Conservation (phyloP, 2,888 invertebrate genomes). For the Ramazzottius varieornatus region DNA sequence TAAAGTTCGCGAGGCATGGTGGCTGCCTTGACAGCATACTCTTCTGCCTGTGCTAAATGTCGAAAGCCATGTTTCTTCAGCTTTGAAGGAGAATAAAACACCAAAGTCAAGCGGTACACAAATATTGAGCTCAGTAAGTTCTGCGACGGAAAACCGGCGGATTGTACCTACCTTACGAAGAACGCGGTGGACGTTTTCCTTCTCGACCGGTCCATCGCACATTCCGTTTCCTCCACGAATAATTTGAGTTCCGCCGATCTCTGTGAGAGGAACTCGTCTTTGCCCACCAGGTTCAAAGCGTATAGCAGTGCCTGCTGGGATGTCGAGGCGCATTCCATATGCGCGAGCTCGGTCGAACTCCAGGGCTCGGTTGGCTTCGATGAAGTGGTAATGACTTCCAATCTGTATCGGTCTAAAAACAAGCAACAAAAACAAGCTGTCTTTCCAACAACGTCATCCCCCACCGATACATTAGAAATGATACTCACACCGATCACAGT, state of each 20-base stretch:
- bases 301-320: constrained; percentile 18
- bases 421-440: too few relatives aligned
- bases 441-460: too few relatives aligned
- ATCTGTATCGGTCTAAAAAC: constrained; percentile 11
- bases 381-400: constrained; percentile 20
- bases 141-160: not conserved
- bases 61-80: not conserved
- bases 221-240: constrained; percentile 19
- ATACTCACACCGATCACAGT: constrained; percentile 19
- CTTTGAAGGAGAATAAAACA: not conserved
- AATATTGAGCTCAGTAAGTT: too few relatives aligned
- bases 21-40: constrained; percentile 2
- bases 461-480: too few relatives aligned
- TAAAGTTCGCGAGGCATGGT: constrained; percentile 14
- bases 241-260: constrained; percentile 17
- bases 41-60: not conserved
- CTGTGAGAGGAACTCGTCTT: constrained; percentile 16
- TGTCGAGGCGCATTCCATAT: constrained; percentile 20
- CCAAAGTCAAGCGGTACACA: too few relatives aligned
- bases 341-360: constrained; percentile 17
- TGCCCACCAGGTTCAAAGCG: constrained; percentile 20
- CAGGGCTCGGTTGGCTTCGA: constrained; percentile 18
- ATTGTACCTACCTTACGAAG: constrained; percentile 11
- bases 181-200: constrained; percentile 10
- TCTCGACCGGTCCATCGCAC: constrained; percentile 15